Conservation (phyloP, 2,888 invertebrate genomes). For the Phlogophora meticulosa region DNA sequence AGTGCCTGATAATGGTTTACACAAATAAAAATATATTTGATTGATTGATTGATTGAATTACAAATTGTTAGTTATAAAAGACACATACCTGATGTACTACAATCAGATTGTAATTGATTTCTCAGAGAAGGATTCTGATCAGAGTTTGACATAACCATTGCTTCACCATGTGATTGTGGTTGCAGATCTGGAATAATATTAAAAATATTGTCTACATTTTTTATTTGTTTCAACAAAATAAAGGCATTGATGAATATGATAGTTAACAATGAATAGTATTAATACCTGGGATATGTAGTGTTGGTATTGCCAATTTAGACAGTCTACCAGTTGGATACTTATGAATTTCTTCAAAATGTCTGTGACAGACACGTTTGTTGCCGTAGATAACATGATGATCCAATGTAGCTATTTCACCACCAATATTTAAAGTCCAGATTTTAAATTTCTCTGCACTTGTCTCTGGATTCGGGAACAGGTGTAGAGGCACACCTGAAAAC, state of each 20-base stretch:
- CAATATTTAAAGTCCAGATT: slow-evolving; percentile 16
- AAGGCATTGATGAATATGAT: slow-evolving; percentile 2
- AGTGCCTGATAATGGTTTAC: too few species aligned
- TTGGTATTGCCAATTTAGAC: slow-evolving; percentile 14
- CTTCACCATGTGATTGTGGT: neutral
- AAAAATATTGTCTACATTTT: neutral
- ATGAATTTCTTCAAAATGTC: slow-evolving; percentile 12
- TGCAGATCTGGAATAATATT: neutral
- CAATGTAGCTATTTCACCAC: neutral
- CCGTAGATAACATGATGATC: neutral
- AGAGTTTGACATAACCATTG: slow-evolving; percentile 2
- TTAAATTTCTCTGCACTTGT: neutral
- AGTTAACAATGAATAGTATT: neutral
- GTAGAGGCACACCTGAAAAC: slow-evolving; percentile 12
- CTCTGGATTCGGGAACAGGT: slow-evolving; percentile 8
- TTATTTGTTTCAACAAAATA: slow-evolving; percentile 2
- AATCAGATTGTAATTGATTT: neutral
- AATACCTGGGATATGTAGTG: slow-evolving; percentile 5
- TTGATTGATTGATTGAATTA: too few species aligned
- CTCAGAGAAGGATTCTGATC: neutral
- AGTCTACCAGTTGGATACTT: slow-evolving; percentile 9
- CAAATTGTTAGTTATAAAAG: neutral
- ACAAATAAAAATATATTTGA: too few species aligned
- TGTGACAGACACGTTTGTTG: slow-evolving; percentile 8
- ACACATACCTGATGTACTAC: slow-evolving; percentile 8